A percentile compares a stretch with the other conserved stretches of the same genome.
phyloP scores from a whole-genome alignment of 2,797 vertebrate species.

The Pygocentrus nattereri region DNA sequence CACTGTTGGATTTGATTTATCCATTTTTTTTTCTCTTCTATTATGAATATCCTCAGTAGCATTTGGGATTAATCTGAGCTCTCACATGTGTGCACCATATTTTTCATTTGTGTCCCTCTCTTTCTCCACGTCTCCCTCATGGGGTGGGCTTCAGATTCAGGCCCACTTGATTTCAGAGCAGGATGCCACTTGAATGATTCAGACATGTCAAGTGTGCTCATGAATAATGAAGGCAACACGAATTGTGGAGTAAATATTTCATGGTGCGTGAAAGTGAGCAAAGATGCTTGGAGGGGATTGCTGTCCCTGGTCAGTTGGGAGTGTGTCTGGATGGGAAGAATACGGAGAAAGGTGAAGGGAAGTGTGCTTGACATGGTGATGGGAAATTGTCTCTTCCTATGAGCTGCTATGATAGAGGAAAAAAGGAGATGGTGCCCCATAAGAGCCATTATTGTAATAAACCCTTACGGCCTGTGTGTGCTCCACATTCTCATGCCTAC shows the following conservation, averaged over 20 bases:
- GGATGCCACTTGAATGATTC: conserved; percentile 67
- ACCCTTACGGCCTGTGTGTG: background rate
- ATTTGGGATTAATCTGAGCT: conserved; percentile 56
- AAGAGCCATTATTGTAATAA: background rate
- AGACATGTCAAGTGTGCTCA: conserved; percentile 74
- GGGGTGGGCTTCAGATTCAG: conserved; percentile 1
- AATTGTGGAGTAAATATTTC: conserved; percentile 76
- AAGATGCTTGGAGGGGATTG: conserved; percentile 54
- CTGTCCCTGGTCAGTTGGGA: conserved; percentile 19
- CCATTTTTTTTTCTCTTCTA: conserved; percentile 33
- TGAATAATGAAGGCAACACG: conserved; percentile 78
- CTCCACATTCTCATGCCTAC: background rate
- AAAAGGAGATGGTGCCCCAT: background rate
- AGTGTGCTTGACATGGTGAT: background rate
- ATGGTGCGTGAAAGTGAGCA: conserved; percentile 77
- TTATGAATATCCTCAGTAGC: conserved; percentile 41
- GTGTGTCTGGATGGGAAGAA: background rate
- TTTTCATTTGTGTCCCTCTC: conserved; percentile 4
- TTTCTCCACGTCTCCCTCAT: conserved; percentile 5
- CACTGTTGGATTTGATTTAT: conserved; percentile 47
- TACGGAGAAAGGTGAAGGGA: background rate
- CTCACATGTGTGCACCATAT: conserved; percentile 43
- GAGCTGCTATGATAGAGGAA: background rate
- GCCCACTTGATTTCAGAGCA: conserved; percentile 37
- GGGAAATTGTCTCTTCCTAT: background rate